Percentiles rank a stretch among this genome's conserved stretches.
These are phyloP conservation scores for Dipus sagitta DNA, from an alignment of 2,797 vertebrate species.

Conservation along the genomic window DNA sequence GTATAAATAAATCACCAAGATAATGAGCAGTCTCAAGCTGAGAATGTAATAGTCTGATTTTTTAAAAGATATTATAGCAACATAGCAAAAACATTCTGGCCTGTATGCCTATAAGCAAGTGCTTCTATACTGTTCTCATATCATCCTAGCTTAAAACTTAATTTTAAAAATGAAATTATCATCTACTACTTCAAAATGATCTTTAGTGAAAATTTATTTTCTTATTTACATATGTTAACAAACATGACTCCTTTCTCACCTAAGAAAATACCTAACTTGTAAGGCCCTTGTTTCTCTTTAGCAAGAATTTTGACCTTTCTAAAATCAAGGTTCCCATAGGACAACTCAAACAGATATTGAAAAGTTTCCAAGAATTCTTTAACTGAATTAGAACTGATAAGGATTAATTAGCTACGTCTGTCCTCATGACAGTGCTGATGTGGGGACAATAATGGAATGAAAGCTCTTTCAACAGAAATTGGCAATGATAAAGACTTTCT, in stretches of 20 bases:
- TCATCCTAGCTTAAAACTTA: slow-evolving; percentile 14
- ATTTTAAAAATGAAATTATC: background rate
- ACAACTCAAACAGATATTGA: slow-evolving; percentile 56
- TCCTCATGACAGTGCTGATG: slow-evolving; percentile 53
- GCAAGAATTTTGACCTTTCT: slow-evolving; percentile 34
- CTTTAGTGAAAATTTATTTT: slow-evolving; percentile 42
- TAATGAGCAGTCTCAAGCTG: slow-evolving; percentile 26
- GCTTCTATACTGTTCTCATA: background rate
- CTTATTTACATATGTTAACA: slow-evolving; percentile 55
- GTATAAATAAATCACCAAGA: background rate
- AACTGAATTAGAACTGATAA: slow-evolving; percentile 69
- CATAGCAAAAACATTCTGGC: slow-evolving; percentile 10
- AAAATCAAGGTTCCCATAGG: slow-evolving; percentile 33
- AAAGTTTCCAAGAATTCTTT: slow-evolving; percentile 63
- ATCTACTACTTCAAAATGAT: background rate
- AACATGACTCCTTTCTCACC: background rate
- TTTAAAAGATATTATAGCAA: background rate
- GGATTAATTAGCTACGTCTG: slow-evolving; percentile 78
- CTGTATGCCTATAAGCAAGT: background rate
- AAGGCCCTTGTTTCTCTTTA: background rate
- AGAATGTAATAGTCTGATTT: background rate
- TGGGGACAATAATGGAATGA: slow-evolving; percentile 63
- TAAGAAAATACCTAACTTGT: slow-evolving; percentile 61
- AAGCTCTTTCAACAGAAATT: slow-evolving; percentile 48
- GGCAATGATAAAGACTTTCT: slow-evolving; percentile 27